Base-by-base conservation (phyloP, 1,140 invertebrate genomes). In the Teleogryllus occipitalis region DNA sequence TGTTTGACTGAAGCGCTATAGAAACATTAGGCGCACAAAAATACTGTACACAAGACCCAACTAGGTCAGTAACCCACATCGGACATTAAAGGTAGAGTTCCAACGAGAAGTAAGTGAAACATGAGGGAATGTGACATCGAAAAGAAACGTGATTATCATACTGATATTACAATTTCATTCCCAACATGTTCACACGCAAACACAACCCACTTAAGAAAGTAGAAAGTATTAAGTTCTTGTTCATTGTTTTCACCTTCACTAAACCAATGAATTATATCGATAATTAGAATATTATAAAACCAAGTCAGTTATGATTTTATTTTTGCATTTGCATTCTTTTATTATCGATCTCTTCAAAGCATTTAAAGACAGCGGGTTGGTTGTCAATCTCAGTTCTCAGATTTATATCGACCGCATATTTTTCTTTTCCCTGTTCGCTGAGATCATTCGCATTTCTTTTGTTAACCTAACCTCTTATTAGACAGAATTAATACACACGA, bases 61-160 rank as follows among this genome's bases (percentile, higher is more conserved):
- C 54, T 65, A 65, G 54, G 54, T 65, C 54, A 65, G 54, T 65
- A 65, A 65, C 54, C 54, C 54, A 65, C 54, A 65, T 65, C 54
- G 54, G 54, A 65, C 54, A 65, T 65, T 14, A 18, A 65, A 65
- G 54, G 54, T 65, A 65, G 54, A 65, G 54, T 14, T 18, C 54
- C 54, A 5, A 14, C 54, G 18, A 65, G 54, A 65, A 65, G 54
- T 18, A 65, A 65, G 54, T 65, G 54, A 65, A 65, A 65, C 54
- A 65, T 65, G 54, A 65, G 18, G 18, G 54, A 65, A 65, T 65
- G 54, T 65, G 18, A 65, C 18, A 65, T 65, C 10, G 18, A 65
- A 65, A 65, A 65, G 54, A 65, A 65, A 65, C 54, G 54, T 65
- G 54, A 65, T 65, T 65, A 65, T 18, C 18, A 65, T 65, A 65